Evolutionary conservation across 2,113 vertebrate genomes (phyloP), one percentile per base, ranked within the genome.

Genomic region (Catharus bicknelli): DNA sequence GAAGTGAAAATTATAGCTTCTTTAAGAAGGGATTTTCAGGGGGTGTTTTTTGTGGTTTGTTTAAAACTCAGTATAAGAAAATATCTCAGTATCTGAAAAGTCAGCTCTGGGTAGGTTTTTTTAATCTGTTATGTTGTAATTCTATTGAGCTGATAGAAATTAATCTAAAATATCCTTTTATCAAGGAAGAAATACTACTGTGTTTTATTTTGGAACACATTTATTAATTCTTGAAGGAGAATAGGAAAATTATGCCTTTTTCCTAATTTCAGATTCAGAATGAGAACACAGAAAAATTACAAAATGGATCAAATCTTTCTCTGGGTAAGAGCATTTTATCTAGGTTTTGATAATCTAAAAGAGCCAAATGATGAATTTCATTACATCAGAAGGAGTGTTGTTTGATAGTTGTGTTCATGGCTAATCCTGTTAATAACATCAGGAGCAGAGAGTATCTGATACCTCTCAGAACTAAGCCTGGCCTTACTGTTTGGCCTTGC

Each of bases 261-360:
- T 94, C 88, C 40, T 96, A 38, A 69, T 95, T 97, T 90, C 95
- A 97, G 94, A 40, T 97, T 51, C 95, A 96, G 94, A 97, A 90
- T 43, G 61, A 53, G 45, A 95, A 78, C 73, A 95, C 48, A 85
- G 70, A n/a, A 74, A 94, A 45, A 59, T 12, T 79, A 23, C 74
- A 66, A 58, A 96, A 86, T 82, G 83, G 86, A 87, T 80, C 63
- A 36, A 85, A 18, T 88, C 54, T 54, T 73, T 51, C 50, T 90
- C 91, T 95, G 57, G 95, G 98, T 98, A 97, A 97, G 97, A 82
- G 11, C 26, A 54, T 36, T 73, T 73, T 92, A 57, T 78, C 38
- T 72, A 45, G 63, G 17, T 34, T 73, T 74, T 83, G 36, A 72
- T 88, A 79, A 55, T 43, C 18, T 84, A 26, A 64, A 82, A 93